Evolutionary conservation across 1,140 invertebrate genomes (phyloP).

Genomic region (Bombus pascuorum): DNA sequence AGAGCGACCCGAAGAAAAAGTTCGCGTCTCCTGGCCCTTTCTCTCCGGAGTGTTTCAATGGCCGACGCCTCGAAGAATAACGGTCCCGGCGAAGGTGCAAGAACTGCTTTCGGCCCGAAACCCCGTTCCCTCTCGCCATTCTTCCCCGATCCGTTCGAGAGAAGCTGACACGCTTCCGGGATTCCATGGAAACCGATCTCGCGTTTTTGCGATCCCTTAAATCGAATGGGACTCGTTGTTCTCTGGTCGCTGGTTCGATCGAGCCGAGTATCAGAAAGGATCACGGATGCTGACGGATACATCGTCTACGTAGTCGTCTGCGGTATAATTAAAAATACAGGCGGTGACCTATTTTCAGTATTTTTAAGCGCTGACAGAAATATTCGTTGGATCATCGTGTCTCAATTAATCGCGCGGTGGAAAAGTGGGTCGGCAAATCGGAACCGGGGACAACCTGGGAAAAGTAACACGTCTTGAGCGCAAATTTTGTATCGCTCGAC

Average conservation of each 20-base stretch:
- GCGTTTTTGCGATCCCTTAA: neutral
- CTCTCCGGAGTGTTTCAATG: neutral
- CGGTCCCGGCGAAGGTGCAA: conserved; percentile 34
- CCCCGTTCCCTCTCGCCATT: neutral
- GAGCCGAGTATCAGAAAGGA: neutral
- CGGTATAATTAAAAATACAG: conserved; percentile 72
- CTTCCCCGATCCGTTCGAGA: neutral
- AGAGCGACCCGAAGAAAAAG: conserved; percentile 13
- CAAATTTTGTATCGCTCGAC: conserved; percentile 14
- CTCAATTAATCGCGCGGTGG: conserved; percentile 67
- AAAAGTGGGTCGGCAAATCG: conserved; percentile 60
- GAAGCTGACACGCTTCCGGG: conserved; percentile 1
- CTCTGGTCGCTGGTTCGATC: neutral
- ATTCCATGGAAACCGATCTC: conserved; percentile 27
- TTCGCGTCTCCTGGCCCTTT: neutral
- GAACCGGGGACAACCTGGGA: conserved; percentile 10
- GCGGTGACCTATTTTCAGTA: conserved; percentile 72
- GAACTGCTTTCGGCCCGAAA: conserved; percentile 25
- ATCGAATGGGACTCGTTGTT: neutral
- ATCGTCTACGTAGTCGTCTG: conserved; percentile 64
- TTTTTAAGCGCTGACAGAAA: conserved; percentile 70
- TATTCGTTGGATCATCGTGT: conserved; percentile 70
- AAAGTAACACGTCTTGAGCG: neutral
- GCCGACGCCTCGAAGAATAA: conserved; percentile 18
- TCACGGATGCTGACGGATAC: neutral